Percentiles rank a stretch among this genome's conserved stretches.
Evolutionary conservation across 2,797 vertebrate genomes (phyloP).

Genomic region (Eidolon dupreanum): DNA sequence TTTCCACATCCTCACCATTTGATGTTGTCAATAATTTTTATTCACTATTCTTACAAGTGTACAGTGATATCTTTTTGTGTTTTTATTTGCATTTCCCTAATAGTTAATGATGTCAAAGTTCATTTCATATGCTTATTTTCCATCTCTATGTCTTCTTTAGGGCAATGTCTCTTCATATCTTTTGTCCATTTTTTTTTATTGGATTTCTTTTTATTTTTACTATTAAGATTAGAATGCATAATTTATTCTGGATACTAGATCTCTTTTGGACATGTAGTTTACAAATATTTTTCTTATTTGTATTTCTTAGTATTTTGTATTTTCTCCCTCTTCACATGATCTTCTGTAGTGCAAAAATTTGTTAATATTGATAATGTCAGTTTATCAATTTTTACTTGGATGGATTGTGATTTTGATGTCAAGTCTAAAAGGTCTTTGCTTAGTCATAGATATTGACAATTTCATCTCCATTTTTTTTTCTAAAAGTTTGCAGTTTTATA

Average conservation of each 20-base stretch:
- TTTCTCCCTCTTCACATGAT: neutral
- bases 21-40: neutral
- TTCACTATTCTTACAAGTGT: neutral
- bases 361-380: neutral
- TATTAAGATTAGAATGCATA: neutral
- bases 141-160: neutral
- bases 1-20: neutral
- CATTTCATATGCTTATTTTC: neutral
- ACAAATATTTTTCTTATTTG: neutral
- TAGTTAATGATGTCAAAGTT: neutral
- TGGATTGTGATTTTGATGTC: neutral
- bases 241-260: neutral
- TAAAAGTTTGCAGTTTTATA: neutral
- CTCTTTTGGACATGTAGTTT: neutral
- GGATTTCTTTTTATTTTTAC: neutral
- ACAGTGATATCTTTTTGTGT: neutral
- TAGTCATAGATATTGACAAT: neutral
- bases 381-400: neutral
- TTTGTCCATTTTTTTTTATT: too few relatives aligned
- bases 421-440: neutral
- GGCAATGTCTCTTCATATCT: too few relatives aligned
- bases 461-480: neutral
- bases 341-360: neutral
- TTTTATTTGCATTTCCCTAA: neutral
- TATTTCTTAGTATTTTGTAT: neutral